A percentile compares a stretch with the other conserved stretches of the same genome.
These are phyloP conservation scores for Epinotia nisella DNA, from an alignment of 2,888 invertebrate species.

Conservation along the genomic window DNA sequence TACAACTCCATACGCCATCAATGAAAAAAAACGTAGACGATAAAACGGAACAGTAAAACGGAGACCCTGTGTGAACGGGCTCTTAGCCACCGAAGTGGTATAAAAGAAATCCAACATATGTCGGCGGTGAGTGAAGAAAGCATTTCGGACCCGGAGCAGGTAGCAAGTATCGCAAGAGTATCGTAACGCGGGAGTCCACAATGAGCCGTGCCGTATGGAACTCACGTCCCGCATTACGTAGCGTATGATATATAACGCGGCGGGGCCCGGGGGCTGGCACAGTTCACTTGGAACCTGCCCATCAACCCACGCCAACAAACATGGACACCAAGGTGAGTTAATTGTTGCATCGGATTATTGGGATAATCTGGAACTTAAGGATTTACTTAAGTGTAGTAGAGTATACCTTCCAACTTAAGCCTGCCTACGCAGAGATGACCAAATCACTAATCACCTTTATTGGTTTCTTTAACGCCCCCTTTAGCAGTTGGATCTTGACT, in stretches of 20 bases:
- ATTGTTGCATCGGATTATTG: slow-evolving; percentile 8
- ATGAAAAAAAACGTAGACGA: too few species aligned
- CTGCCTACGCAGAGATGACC: not conserved
- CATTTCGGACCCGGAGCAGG: slow-evolving; percentile 58
- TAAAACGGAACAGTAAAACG: too few species aligned
- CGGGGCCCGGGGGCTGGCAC: slow-evolving; percentile 60
- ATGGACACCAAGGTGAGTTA: slow-evolving; percentile 81
- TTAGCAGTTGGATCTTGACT: not conserved
- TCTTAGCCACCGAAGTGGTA: not conserved
- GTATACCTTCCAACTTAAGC: not conserved
- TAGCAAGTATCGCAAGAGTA: slow-evolving; percentile 63
- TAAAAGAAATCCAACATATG: not conserved
- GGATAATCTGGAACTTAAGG: not conserved
- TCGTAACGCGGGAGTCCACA: slow-evolving; percentile 78
- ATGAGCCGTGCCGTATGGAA: slow-evolving; percentile 72
- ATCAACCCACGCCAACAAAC: slow-evolving; percentile 71
- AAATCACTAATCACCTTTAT: not conserved
- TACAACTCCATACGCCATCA: too few species aligned
- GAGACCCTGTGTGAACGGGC: too few species aligned
- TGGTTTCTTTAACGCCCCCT: not conserved
- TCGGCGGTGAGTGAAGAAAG: slow-evolving; percentile 50
- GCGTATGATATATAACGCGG: slow-evolving; percentile 75
- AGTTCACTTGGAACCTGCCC: slow-evolving; percentile 75
- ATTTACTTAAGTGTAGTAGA: not conserved
- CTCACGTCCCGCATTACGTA: slow-evolving; percentile 79